Evolutionary conservation across 2,888 invertebrate species (phyloP).

Genomic region (Cyclophora punctaria): DNA sequence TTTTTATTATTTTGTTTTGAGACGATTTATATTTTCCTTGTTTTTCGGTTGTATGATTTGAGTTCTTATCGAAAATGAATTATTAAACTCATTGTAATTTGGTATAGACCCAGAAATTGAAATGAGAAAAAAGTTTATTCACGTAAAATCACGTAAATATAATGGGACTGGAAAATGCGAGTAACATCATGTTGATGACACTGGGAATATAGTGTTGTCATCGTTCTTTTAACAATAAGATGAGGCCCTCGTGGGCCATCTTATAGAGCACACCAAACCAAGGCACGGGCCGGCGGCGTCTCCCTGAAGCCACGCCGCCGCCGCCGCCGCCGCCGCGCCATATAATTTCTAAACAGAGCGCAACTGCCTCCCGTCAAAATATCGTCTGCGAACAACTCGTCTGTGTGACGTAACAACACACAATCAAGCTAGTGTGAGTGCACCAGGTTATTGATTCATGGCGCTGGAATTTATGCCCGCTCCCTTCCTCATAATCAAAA

Average conservation of each 20-base stretch:
- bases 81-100: too few species aligned
- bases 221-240: not conserved
- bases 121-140: too few species aligned
- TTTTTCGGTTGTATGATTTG: too few species aligned
- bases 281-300: not conserved
- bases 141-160: too few species aligned
- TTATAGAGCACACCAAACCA: not conserved
- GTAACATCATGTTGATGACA: too few species aligned
- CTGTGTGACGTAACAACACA: slow-evolving; percentile 51
- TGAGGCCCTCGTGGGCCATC: not conserved
- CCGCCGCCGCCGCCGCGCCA: slow-evolving; percentile 19
- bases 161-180: too few species aligned
- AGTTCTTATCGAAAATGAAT: too few species aligned
- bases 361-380: slow-evolving; percentile 64
- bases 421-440: slow-evolving; percentile 49
- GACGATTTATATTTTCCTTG: too few species aligned
- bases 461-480: slow-evolving; percentile 62
- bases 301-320: not conserved
- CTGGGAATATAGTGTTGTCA: too few species aligned
- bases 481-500: slow-evolving; percentile 65
- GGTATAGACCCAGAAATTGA: too few species aligned
- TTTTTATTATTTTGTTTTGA: too few species aligned
- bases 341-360: slow-evolving; percentile 56
- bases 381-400: slow-evolving; percentile 47
- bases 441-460: slow-evolving; percentile 69